Base-by-base conservation (phyloP, 2,888 invertebrate genomes). In the Eupithecia pulchellata region DNA sequence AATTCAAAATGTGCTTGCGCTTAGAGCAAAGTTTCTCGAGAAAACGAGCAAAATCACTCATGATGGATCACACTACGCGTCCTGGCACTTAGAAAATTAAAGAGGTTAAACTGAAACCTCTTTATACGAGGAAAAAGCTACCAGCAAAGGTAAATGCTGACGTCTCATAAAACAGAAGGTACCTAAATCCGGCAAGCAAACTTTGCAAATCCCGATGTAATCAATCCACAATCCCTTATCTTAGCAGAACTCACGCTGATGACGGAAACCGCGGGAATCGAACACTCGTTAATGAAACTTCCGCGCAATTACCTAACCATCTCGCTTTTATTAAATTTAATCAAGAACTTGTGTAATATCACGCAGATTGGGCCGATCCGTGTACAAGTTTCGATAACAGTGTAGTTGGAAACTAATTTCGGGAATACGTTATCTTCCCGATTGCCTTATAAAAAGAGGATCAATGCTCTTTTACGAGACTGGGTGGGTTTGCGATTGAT, bases 311-410 rank as follows among this genome's bases (percentile, higher is more conserved):
- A 93, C 89, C 89, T 89, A 91, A 89, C 89, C 90, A 87, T 92
- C 93, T 93, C 91, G 91, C 91, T 93, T 94, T 94, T 94, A 93
- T 94, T 93, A 94, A 94, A 93, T 94, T 94, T 94, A 94, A 94
- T 93, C 93, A 93, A 92, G 92, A 93, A 93, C 92, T 94, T 93
- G 88, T 91, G 91, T 89, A 93, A 93, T 93, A 93, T 92, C 91
- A 91, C 92, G 90, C 93, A 92, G 93, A 94, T 93, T 93, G 93
- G 92, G 76, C 91, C 90, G 91, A 93, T 93, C 92, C 90, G 89
- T 88, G 90, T 90, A 90, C 91, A 92, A 93, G 93, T 93, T 94
- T 89, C 92, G 90, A 93, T 93, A 91, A 89, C 92, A 88, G 83
- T 87, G 86, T 92, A 93, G 93, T 94, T 94, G 82, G 82, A 85